Evolutionary conservation across 2,888 invertebrate genomes (phyloP), one percentile per base, ranked within the genome.

Genomic region (Ochropacha duplaris): DNA sequence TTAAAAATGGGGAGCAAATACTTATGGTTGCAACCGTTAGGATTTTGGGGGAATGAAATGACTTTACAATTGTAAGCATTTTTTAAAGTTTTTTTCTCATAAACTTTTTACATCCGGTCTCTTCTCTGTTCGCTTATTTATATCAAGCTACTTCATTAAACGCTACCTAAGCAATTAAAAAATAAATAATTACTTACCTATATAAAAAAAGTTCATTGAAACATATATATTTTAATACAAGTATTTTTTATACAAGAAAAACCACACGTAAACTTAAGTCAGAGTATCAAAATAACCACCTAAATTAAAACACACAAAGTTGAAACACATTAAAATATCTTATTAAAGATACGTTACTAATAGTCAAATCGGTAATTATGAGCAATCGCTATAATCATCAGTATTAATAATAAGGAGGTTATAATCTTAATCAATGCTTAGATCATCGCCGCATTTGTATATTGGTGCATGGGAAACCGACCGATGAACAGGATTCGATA

Each of bases 1-100:
- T 81, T 83, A 82, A 86, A 83, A 86, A 81, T 74, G 74, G 62
- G 79, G 72, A 71, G 69, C 72, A 75, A 79, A 85, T 87, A 85
- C 84, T 84, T 86, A 77, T 76, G 75, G 60, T 58, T 69, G 58
- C 58, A 57, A 57, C 71, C 66, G 69, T 72, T 71, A 67, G 51
- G 56, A 55, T 62, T 61, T 70, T 69, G 57, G 61, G 11, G 31
- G 24, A 12, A 52, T 31, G 52, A 31, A 12, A 31, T 31, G 34
- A 4, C 4, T 19, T 36, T n/a, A n/a, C n/a, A 34, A 14, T n/a
- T n/a, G n/a, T n/a, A n/a, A n/a, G n/a, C n/a, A n/a, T n/a, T n/a
- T n/a, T n/a, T n/a, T n/a, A n/a, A n/a, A n/a, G n/a, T n/a, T n/a
- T n/a, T 24, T 24, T 24, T 24, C 24, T 24, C 24, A 24, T 24